These are phyloP conservation scores for Archivesica marissinica DNA, from an alignment of 1,140 invertebrate species.

Conservation along the genomic window DNA sequence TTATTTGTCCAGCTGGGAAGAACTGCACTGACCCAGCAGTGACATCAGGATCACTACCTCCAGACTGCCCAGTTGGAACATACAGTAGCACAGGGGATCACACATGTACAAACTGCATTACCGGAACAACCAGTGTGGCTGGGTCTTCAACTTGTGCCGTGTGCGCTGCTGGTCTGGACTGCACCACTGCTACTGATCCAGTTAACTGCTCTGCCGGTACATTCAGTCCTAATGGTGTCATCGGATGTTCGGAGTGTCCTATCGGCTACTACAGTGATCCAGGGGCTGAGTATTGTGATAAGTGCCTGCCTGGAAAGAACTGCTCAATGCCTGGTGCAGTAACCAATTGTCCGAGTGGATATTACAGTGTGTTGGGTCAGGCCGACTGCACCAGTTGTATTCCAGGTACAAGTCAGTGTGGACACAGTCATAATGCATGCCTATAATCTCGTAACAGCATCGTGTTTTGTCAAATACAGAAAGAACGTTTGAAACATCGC, in stretches of 20 bases:
- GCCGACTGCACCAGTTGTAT: slow-evolving; percentile 68
- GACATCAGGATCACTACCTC: slow-evolving; percentile 17
- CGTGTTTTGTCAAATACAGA: background rate
- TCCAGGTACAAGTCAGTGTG: slow-evolving; percentile 63
- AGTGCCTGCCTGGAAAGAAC: slow-evolving; percentile 72
- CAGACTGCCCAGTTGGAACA: slow-evolving; percentile 69
- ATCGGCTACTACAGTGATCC: slow-evolving; percentile 17
- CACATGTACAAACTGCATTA: slow-evolving; percentile 66
- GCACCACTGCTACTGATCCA: slow-evolving; percentile 53
- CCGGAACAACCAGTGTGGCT: slow-evolving; percentile 35
- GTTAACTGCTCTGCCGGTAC: slow-evolving; percentile 64
- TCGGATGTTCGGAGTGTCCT: slow-evolving; percentile 31
- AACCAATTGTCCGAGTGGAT: slow-evolving; percentile 69
- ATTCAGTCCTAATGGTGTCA: slow-evolving; percentile 52
- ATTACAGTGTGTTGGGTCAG: slow-evolving; percentile 69
- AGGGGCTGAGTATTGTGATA: slow-evolving; percentile 58
- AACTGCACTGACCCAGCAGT: slow-evolving; percentile 66
- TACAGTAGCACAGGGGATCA: slow-evolving; percentile 65
- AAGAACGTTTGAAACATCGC: no score
- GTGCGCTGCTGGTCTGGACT: slow-evolving; percentile 69
- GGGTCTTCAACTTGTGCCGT: slow-evolving; percentile 42
- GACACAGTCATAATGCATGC: background rate
- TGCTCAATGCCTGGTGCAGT: slow-evolving; percentile 52
- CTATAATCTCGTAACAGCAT: background rate
- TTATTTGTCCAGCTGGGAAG: slow-evolving; percentile 69